phyloP scores from a whole-genome alignment of 1,140 invertebrate species.

The Propsilocerus akamusi region DNA sequence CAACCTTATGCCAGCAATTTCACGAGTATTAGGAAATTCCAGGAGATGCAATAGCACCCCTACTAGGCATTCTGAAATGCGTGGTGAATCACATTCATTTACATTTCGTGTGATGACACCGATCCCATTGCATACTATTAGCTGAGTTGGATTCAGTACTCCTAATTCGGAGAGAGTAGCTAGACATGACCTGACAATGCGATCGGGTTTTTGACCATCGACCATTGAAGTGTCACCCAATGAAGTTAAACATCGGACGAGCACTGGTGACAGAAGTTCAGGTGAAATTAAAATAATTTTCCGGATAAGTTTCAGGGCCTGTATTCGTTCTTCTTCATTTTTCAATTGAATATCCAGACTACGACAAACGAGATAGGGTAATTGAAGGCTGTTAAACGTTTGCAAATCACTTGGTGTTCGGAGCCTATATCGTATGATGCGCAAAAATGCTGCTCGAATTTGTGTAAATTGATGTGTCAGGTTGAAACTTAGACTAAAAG shows the following conservation, averaged over 20 bases:
- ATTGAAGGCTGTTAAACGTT: slow-evolving; percentile 54
- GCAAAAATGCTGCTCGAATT: slow-evolving; percentile 68
- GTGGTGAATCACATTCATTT: slow-evolving; percentile 57
- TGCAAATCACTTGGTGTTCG: slow-evolving; percentile 56
- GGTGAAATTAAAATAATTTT: slow-evolving; percentile 21
- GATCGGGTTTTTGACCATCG: slow-evolving; percentile 39
- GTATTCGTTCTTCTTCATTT: slow-evolving; percentile 77
- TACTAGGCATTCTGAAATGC: slow-evolving; percentile 67
- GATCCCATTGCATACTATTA: slow-evolving; percentile 69
- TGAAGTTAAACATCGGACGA: slow-evolving; percentile 56
- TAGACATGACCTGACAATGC: slow-evolving; percentile 58
- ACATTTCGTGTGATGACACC: slow-evolving; percentile 62
- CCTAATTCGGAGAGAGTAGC: slow-evolving; percentile 76
- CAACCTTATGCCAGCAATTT: slow-evolving; percentile 52
- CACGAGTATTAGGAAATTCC: slow-evolving; percentile 67
- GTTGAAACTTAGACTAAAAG: slow-evolving; percentile 59
- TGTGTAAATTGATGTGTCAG: slow-evolving; percentile 73
- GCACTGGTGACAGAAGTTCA: slow-evolving; percentile 26
- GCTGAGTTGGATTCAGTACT: slow-evolving; percentile 59
- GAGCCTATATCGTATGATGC: slow-evolving; percentile 69
- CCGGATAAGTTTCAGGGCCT: slow-evolving; percentile 58
- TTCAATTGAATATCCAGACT: slow-evolving; percentile 65
- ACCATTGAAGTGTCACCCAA: slow-evolving; percentile 61
- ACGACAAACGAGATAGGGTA: slow-evolving; percentile 58
- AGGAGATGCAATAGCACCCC: slow-evolving; percentile 71